Conservation (phyloP, 2,797 vertebrate genomes). For the Tokudaia muenninki region DNA sequence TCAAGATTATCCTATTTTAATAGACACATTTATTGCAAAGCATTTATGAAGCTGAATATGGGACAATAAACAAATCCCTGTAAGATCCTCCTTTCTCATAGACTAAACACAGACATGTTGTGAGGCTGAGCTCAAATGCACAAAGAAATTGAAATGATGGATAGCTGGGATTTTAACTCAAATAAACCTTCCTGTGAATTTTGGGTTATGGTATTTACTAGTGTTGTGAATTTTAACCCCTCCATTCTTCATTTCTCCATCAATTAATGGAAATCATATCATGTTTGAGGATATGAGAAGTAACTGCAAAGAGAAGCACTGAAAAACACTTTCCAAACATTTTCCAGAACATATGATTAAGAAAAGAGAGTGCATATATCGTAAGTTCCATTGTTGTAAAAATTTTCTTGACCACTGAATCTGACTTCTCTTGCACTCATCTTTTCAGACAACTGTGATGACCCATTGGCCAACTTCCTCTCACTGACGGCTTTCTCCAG, state of each 20-base stretch:
- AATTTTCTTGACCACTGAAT: background rate
- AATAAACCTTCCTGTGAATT: conserved; percentile 20
- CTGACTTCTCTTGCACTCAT: conserved; percentile 41
- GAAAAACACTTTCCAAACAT: background rate
- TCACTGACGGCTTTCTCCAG: conserved; percentile 91
- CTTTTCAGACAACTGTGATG: conserved; percentile 92
- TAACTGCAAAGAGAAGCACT: background rate
- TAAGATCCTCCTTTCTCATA: background rate
- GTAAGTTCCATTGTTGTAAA: background rate
- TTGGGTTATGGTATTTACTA: background rate
- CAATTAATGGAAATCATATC: background rate
- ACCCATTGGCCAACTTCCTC: conserved; percentile 89
- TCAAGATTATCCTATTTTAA: background rate
- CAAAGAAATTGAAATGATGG: background rate
- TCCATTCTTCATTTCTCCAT: background rate
- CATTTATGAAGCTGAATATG: background rate
- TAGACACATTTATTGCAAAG: background rate
- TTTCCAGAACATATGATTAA: background rate
- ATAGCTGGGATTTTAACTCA: background rate
- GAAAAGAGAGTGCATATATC: background rate
- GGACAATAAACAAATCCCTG: background rate
- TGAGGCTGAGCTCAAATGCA: background rate
- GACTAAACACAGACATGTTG: background rate
- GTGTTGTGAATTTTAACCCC: background rate
- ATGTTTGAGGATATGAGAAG: background rate